These are phyloP conservation scores for Carapus acus DNA, from an alignment of 2,797 vertebrate genomes.

Conservation along the genomic window DNA sequence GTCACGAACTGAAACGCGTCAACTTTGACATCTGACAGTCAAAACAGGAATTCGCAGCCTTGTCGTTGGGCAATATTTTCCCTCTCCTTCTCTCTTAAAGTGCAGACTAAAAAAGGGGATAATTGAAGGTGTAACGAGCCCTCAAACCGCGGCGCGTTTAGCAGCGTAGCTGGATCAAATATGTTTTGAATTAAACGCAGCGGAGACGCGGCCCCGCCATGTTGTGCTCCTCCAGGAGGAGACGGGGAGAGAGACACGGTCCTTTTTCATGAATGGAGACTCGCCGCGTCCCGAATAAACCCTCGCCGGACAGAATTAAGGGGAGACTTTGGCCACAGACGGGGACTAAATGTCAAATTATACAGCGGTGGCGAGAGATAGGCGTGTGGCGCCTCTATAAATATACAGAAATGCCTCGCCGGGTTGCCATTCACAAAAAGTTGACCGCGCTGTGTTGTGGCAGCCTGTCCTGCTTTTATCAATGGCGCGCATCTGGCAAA, in stretches of 20 bases:
- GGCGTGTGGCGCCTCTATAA: background rate
- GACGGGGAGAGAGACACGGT: slow-evolving; percentile 16
- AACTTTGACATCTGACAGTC: too few relatives aligned
- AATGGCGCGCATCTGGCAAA: slow-evolving; percentile 61
- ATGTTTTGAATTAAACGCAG: slow-evolving; percentile 86
- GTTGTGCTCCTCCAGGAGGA: slow-evolving; percentile 73
- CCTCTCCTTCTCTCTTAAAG: too few relatives aligned
- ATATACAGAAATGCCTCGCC: background rate
- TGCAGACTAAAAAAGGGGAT: too few relatives aligned
- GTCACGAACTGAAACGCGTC: too few relatives aligned
- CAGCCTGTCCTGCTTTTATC: slow-evolving; percentile 52
- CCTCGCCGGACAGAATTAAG: background rate
- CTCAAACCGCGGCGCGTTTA: background rate
- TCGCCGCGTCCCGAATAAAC: background rate
- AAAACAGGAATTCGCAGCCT: too few relatives aligned
- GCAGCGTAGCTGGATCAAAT: slow-evolving; percentile 10
- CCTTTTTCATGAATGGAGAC: slow-evolving; percentile 80
- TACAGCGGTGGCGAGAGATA: too few relatives aligned
- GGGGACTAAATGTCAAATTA: too few relatives aligned
- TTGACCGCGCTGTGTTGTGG: slow-evolving; percentile 39
- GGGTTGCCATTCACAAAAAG: slow-evolving; percentile 72
- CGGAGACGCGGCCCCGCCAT: slow-evolving; percentile 81
- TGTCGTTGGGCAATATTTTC: too few relatives aligned
- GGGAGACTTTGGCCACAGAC: background rate
- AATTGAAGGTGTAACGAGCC: too few relatives aligned